Evolutionary conservation across 2,888 invertebrate genomes (phyloP).

Genomic region (Dryobota labecula): DNA sequence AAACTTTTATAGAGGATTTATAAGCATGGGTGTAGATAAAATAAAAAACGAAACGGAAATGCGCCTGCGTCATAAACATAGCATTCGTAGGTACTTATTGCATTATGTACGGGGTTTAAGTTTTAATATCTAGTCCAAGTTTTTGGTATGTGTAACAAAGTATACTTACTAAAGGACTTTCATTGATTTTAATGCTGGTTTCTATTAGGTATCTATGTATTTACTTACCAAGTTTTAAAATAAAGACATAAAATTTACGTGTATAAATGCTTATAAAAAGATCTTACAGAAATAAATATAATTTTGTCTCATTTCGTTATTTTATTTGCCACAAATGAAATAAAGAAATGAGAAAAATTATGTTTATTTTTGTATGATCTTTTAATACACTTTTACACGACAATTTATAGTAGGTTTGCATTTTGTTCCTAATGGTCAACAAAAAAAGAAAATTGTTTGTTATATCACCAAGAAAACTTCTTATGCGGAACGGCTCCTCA

Average conservation of each 20-base stretch:
- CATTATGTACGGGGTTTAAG: background rate
- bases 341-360: no score
- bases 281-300: background rate
- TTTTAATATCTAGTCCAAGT: background rate
- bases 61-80: conserved; percentile 25
- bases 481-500: background rate
- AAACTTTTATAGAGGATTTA: no score
- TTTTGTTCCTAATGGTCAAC: background rate
- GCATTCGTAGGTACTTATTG: background rate
- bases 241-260: background rate
- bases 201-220: background rate
- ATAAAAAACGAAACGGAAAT: conserved; percentile 32
- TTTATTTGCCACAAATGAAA: background rate
- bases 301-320: background rate
- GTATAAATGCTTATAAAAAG: background rate
- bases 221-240: background rate
- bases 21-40: conserved; percentile 2
- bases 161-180: background rate
- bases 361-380: no score
- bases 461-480: background rate
- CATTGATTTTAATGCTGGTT: background rate
- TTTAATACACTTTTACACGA: no score
- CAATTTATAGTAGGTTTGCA: no score
- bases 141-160: no score
- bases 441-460: background rate